Evolutionary conservation across 53 echinoderm and acorn worm genomes (phyloP), one percentile per base, ranked within the genome.

Genomic region (Holothuria leucospilota): DNA sequence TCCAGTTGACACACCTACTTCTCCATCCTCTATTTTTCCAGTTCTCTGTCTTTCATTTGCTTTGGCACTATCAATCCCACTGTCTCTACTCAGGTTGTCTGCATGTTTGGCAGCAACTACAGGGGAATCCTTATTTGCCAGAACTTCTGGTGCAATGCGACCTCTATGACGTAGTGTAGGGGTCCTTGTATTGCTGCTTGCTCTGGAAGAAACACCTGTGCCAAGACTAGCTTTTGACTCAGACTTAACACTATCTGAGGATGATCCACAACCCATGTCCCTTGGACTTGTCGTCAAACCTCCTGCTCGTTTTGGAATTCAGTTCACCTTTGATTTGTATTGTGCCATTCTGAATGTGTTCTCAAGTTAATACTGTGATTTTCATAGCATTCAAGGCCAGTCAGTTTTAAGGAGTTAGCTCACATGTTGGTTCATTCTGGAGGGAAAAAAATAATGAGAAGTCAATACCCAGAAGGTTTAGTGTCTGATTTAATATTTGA

Each of bases 61-160:
- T 84, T 96, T 96, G n/a, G 96, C 96, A 84, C 96, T 94, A 30
- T 96, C 96, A 23, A 96, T 96, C 11, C 96, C 96, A 66, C 96
- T 96, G 59, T 96, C 96, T 58, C 92, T 84, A 39, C 91, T 94
- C 39, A 88, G 77, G 69, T 94, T 92, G 30, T 88, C 91, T n/a
- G 85, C 58, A 63, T 85, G 28, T 30, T 86, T 78, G 13, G 78
- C 59, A 1, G 58, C 25, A 13, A 53, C 25, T 21, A 20, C 52
- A 46, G 79, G 56, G 16, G 65, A 62, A 8, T 34, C 63, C 14
- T 28, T 62, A 26, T 64, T 29, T 30, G 39, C 23, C 21, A 63
- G 40, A 13, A 63, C 64, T 10, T 82, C 82, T 10, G 82, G 82
- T 25, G 82, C 82, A 63, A 82, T 38, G 24, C 65, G 63, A 2